Conservation (phyloP, 2,797 vertebrate species). For the Morus bassanus region DNA sequence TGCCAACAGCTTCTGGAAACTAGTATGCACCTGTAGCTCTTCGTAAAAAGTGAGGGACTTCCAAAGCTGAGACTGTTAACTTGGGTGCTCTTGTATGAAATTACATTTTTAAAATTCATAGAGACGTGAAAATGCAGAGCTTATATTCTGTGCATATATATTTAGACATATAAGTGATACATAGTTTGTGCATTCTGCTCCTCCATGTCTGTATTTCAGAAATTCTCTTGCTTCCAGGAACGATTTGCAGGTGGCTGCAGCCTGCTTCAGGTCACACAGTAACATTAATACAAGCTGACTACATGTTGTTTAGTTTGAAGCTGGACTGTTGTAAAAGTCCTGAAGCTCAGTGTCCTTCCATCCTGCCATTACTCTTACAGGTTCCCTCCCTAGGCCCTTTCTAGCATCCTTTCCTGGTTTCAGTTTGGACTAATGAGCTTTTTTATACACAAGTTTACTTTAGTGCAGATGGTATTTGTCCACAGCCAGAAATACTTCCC, state of each 20-base stretch:
- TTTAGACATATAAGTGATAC: neutral
- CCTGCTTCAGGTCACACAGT: neutral
- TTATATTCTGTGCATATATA: neutral
- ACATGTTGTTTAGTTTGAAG: slow-evolving; percentile 25
- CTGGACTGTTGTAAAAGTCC: neutral
- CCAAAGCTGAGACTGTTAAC: neutral
- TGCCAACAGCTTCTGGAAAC: neutral
- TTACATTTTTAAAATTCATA: neutral
- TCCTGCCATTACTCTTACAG: neutral
- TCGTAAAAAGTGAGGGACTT: neutral
- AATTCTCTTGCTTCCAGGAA: neutral
- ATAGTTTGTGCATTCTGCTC: neutral
- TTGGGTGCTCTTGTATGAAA: neutral
- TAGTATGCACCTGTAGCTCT: neutral
- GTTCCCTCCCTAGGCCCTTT: slow-evolving; percentile 9
- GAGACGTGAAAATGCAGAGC: neutral
- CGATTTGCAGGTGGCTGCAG: neutral
- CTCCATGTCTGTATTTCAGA: neutral
- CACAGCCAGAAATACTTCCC: slow-evolving; percentile 65
- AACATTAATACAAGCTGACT: neutral
- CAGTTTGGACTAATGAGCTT: slow-evolving; percentile 63
- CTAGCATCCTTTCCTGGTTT: slow-evolving; percentile 49
- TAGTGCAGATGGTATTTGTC: slow-evolving; percentile 74
- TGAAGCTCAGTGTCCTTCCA: neutral
- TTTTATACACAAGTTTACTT: slow-evolving; percentile 64